These are phyloP conservation scores for Leptinotarsa lineolata DNA, from an alignment of 1,140 invertebrate species.

Conservation along the genomic window DNA sequence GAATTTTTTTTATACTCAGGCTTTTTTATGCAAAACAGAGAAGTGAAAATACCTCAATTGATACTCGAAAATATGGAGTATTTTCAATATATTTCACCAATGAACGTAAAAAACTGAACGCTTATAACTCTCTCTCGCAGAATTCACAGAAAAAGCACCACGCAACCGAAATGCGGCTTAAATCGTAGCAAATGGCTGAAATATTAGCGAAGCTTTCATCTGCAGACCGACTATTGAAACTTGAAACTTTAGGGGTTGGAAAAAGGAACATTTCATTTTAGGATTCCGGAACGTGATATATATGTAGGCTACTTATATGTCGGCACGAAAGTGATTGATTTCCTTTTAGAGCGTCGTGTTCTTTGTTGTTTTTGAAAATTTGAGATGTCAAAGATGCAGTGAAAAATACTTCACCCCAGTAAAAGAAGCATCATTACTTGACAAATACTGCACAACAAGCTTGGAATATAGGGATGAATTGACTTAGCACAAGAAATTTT, in stretches of 20 bases:
- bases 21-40: neutral
- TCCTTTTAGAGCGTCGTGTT: neutral
- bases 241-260: conserved; percentile 35
- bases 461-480: too few relatives aligned
- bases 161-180: conserved; percentile 22
- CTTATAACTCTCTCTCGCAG: conserved; percentile 16
- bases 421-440: too few relatives aligned
- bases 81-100: conserved; percentile 23
- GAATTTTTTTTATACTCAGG: neutral
- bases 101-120: neutral
- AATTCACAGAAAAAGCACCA: conserved; percentile 15
- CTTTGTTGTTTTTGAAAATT: too few relatives aligned
- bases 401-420: too few relatives aligned
- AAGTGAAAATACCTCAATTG: conserved; percentile 25
- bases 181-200: conserved; percentile 38
- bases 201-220: conserved; percentile 39
- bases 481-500: too few relatives aligned
- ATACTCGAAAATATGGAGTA: conserved; percentile 26
- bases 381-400: too few relatives aligned
- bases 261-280: conserved; percentile 9
- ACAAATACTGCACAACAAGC: too few relatives aligned
- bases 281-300: neutral
- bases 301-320: neutral
- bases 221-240: conserved; percentile 39
- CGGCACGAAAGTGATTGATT: neutral